Evolutionary conservation across 2,797 vertebrate species (phyloP), one percentile per base, ranked within the genome.

Genomic region (Sardinella longiceps): DNA sequence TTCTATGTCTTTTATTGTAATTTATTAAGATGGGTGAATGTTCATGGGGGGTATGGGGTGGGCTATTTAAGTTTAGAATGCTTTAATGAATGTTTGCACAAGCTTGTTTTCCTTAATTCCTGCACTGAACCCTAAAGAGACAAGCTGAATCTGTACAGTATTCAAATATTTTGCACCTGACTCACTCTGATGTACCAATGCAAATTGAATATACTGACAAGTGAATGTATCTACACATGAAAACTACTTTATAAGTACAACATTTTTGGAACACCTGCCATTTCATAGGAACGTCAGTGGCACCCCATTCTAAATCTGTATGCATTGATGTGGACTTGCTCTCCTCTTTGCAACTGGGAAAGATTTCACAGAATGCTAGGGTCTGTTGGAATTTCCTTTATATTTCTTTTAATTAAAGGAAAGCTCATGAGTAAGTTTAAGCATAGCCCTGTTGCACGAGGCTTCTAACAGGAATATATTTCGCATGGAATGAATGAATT

Each of bases 151-250:
- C 30, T 74, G 37, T 18, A 15, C 66, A 90, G 91, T 88, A 84
- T 84, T n/a, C n/a, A 77, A 33, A 84, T 84, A 46, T 23, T 84
- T 90, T 93, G 88, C 89, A 90, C 86, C 88, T 90, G 91, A 92
- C 92, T n/a, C n/a, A n/a, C n/a, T n/a, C n/a, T n/a, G n/a, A n/a
- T n/a, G 84, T 43, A 82, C 90, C 91, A 89, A 88, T 87, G 86
- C 82, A 85, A 93, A 91, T 91, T 80, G 89, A 91, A 92, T 93
- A 94, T 94, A 85, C 91, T 96, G 97, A 98, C 96, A 92, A 94
- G 94, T 97, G 97, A 98, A 97, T 97, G 97, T 98, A 97, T 95
- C 93, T 92, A 94, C 96, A 93, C 90, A 95, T 96, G 95, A 96
- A 96, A 95, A 93, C 93, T 89, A 86, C 91, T 58, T 6, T 58